phyloP scores from a whole-genome alignment of 1,140 invertebrate genomes.

The Pseudomyrmex concolor region DNA sequence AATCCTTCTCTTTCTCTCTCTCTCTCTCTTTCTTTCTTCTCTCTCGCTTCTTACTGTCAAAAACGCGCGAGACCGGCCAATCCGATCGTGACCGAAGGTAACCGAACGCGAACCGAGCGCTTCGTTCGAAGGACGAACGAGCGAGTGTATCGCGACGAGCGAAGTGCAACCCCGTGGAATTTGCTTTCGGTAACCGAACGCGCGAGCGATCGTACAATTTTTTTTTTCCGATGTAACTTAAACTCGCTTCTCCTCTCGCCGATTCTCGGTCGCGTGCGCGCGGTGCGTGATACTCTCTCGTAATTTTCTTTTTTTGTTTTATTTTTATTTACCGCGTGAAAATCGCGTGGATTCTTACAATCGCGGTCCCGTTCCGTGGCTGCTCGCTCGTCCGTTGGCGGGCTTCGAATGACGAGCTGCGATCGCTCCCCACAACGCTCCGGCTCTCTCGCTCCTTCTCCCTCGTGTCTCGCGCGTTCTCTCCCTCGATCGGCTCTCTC shows the following conservation, averaged over 20 bases:
- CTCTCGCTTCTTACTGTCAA: constrained; percentile 16
- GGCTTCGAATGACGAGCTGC: constrained; percentile 83
- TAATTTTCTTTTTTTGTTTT: constrained; percentile 1
- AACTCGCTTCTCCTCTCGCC: constrained; percentile 6
- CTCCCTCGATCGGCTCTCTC: constrained; percentile 47
- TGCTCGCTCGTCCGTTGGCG: constrained; percentile 84
- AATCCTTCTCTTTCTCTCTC: neutral
- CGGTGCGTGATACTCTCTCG: constrained; percentile 5
- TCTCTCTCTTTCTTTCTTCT: constrained; percentile 26
- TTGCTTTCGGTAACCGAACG: neutral
- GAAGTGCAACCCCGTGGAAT: constrained; percentile 35
- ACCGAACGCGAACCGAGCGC: constrained; percentile 63
- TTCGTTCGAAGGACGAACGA: constrained; percentile 50
- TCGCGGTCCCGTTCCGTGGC: constrained; percentile 78
- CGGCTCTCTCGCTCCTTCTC: constrained; percentile 68
- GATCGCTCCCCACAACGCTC: constrained; percentile 75
- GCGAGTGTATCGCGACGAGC: constrained; percentile 30
- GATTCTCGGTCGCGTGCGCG: constrained; percentile 37
- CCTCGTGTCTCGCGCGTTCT: constrained; percentile 58
- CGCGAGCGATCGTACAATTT: constrained; percentile 13
- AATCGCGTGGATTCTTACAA: constrained; percentile 74
- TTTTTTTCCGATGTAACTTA: neutral
- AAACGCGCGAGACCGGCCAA: constrained; percentile 60
- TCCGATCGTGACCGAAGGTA: constrained; percentile 65
- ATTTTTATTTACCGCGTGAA: constrained; percentile 52